Evolutionary conservation across 2,113 vertebrate genomes (phyloP), one percentile per base, ranked within the genome.

Genomic region (Cyanoramphus novaezelandiae): DNA sequence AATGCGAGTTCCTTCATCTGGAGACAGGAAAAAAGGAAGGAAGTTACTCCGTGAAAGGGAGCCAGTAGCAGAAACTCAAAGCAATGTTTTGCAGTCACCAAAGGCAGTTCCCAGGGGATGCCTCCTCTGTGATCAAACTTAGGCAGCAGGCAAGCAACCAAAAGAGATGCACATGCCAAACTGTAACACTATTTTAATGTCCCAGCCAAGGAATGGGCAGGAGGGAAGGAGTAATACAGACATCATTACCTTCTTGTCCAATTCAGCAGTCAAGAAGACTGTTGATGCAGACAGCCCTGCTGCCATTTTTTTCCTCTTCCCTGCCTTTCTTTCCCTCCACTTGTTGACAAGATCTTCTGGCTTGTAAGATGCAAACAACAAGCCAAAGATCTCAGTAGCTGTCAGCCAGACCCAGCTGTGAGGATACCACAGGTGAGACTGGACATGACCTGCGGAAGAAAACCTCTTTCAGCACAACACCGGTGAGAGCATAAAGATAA

Each of bases 321-420:
- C 82, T 63, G 57, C n/a, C 65, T 92, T 93, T 11, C 93, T 95
- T 68, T 95, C 88, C 23, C 84, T 98, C 98, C 98, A 98, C 35
- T 93, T 90, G 39, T 91, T 84, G n/a, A 99, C 91, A 93, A 99
- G 98, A 76, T 99, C 98, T 87, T 99, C 99, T 3, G 99, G 98
- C 62, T 98, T 98, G 64, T 98, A 98, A 63, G 98, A 97, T 7
- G 99, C 99, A 88, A 99, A 99, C 90, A 99, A 97, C 96, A 99
- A 97, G 13, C 99, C 99, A 60, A 99, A 99, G 50, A 99, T 98
- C 97, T 99, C 99, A 21, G 99, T 98, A 41, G 99, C 98, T 0
- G 99, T 99, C 87, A 99, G 97, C 99, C 99, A 99, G 63, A 99
- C 99, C 99, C 99, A 99, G 96, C 95, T 99, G 94, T 99, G 99